Evolutionary conservation across 2,797 vertebrate genomes (phyloP).

Genomic region (Nyctalus aviator): DNA sequence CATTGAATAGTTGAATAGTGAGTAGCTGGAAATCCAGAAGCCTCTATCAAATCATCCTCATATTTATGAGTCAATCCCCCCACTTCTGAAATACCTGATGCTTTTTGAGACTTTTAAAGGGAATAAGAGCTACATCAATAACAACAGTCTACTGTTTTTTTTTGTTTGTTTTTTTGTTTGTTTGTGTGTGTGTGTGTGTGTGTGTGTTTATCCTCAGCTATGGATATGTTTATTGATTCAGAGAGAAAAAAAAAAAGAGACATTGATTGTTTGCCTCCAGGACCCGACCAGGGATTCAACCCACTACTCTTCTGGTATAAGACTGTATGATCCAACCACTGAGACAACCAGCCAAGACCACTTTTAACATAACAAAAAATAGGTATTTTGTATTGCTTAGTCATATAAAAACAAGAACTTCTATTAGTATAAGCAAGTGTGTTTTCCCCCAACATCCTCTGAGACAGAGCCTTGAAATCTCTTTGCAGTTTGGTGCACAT

Average conservation of each 20-base stretch:
- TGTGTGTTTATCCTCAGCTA: background rate
- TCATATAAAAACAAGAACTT: background rate
- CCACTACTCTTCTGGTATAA: background rate
- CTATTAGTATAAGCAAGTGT: background rate
- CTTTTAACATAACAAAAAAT: background rate
- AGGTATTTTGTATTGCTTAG: background rate
- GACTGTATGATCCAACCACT: background rate
- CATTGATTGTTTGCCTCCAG: background rate
- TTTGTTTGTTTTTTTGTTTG: too few relatives aligned
- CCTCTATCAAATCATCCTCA: background rate
- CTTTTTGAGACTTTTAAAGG: background rate
- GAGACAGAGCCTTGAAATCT: background rate
- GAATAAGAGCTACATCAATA: background rate
- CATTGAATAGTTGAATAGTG: background rate
- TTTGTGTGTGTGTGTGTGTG: too few relatives aligned
- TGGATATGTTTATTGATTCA: background rate
- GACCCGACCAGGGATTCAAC: background rate
- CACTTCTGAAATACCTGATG: background rate
- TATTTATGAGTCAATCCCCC: accelerated
- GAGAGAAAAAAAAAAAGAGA: background rate
- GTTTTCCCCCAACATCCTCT: background rate
- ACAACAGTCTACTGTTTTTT: background rate
- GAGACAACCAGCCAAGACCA: too few relatives aligned
- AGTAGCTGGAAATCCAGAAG: background rate
- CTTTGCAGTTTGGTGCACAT: background rate